Evolutionary conservation across 2,888 invertebrate genomes (phyloP).

Genomic region (Melinaea menophilus): DNA sequence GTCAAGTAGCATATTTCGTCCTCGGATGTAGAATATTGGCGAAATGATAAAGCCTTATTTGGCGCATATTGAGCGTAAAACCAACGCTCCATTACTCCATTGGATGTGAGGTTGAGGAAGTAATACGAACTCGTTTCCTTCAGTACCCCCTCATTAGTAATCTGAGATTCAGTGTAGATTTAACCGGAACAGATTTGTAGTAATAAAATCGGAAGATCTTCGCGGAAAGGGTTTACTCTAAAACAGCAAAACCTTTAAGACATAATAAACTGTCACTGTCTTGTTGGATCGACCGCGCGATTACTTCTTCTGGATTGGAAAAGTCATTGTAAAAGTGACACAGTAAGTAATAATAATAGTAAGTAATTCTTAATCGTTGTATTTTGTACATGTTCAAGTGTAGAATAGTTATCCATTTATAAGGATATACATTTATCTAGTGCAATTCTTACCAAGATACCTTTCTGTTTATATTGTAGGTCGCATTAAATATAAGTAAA

Average conservation of each 20-base stretch:
- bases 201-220: slow-evolving; percentile 12
- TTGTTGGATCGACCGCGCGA: background rate
- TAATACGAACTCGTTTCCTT: slow-evolving; percentile 29
- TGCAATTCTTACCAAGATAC: too few relatives aligned
- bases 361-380: too few relatives aligned
- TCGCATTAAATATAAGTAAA: too few relatives aligned
- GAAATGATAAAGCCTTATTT: slow-evolving; percentile 63
- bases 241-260: background rate
- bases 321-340: too few relatives aligned
- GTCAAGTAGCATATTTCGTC: slow-evolving; percentile 63
- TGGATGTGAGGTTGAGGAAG: slow-evolving; percentile 32
- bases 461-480: too few relatives aligned
- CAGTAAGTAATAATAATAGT: too few relatives aligned
- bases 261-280: background rate
- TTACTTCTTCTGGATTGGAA: too few relatives aligned
- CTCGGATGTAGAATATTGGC: slow-evolving; percentile 58
- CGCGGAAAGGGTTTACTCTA: background rate
- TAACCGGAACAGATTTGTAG: slow-evolving; percentile 25
- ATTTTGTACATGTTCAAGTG: too few relatives aligned
- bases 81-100: slow-evolving; percentile 45
- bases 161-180: slow-evolving; percentile 28
- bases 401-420: too few relatives aligned
- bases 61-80: slow-evolving; percentile 56
- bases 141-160: slow-evolving; percentile 30
- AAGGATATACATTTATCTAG: too few relatives aligned